Evolutionary conservation across 2,113 vertebrate species (phyloP), one percentile per base, ranked within the genome.

Genomic region (Brachirus orientalis): DNA sequence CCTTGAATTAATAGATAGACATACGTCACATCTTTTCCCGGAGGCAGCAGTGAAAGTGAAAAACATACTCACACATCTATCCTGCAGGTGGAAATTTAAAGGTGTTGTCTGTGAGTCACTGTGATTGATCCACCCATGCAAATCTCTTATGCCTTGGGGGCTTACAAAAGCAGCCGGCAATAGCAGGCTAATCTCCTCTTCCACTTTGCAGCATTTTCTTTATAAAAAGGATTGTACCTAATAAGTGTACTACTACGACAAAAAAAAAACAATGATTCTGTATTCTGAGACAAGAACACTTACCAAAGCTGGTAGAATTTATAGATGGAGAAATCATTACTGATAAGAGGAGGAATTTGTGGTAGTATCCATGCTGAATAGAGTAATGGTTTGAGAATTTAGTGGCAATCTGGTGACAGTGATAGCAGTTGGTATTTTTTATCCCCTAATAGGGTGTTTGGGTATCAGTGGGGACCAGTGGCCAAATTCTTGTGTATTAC

Each of bases 391-490:
- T 65, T 51, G 75, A 75, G 63, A 80, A 62, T 83, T 78, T 53
- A 58, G 62, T 71, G 44, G 69, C 76, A 87, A 69, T 79, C 83
- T 76, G 83, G 65, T 80, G 79, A 67, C 65, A 41, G 60, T 46
- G 70, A 63, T 47, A 69, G 63, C 86, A 85, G 84, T 85, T 88
- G 82, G 86, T 83, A 52, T 73, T 80, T n/a, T 56, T 86, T 73
- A 88, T 85, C 84, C 86, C 72, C 70, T 60, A 10, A n/a, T n/a
- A 59, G 77, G 72, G 70, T 63, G 35, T 57, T 75, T n/a, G 22
- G 70, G 83, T 70, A 83, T 86, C 80, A 86, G 84, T 77, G 68
- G 74, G 80, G 77, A 86, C 86, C 82, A 88, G 80, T 79, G 75
- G 80, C 73, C 86, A 88, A 90, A 82, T 85, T 85, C 69, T 86